Percentiles rank a stretch among this genome's conserved stretches.
phyloP scores from a whole-genome alignment of 92 coral and sea anemone species.

The Phenganax subtilis region DNA sequence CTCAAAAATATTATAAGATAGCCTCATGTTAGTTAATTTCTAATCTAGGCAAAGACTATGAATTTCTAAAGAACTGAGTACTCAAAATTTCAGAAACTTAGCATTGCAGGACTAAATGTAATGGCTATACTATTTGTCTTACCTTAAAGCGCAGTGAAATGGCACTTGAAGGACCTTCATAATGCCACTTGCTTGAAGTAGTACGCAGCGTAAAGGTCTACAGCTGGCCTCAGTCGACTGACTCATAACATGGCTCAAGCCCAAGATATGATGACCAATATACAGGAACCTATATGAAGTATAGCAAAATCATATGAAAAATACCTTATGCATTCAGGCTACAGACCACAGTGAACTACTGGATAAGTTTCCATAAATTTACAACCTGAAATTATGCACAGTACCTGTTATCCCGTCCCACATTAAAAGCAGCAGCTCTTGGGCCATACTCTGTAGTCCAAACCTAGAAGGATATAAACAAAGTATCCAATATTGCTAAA shows the following conservation, averaged over 20 bases:
- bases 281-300: constrained; percentile 61
- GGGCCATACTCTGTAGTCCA: constrained; percentile 99
- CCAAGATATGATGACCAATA: constrained; percentile 96
- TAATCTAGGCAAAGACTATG: too few relatives aligned
- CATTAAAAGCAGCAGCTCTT: constrained; percentile 94
- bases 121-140: not conserved
- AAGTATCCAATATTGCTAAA: not conserved
- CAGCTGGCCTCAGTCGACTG: constrained; percentile 85
- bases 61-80: too few relatives aligned
- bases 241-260: constrained; percentile 82
- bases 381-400: not conserved
- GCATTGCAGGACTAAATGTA: not conserved
- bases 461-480: constrained; percentile 49
- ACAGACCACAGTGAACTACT: not conserved
- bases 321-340: not conserved
- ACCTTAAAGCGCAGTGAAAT: constrained; percentile 96
- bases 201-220: constrained; percentile 82
- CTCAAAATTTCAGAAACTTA: too few relatives aligned
- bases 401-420: constrained; percentile 94
- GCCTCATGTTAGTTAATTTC: too few relatives aligned
- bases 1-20: too few relatives aligned
- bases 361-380: not conserved
- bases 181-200: constrained; percentile 84
- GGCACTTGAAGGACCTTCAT: constrained; percentile 83
- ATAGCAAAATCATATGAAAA: not conserved